Evolutionary conservation across 1,140 invertebrate genomes (phyloP), one percentile per base, ranked within the genome.

Genomic region (Anadara kagoshimensis): DNA sequence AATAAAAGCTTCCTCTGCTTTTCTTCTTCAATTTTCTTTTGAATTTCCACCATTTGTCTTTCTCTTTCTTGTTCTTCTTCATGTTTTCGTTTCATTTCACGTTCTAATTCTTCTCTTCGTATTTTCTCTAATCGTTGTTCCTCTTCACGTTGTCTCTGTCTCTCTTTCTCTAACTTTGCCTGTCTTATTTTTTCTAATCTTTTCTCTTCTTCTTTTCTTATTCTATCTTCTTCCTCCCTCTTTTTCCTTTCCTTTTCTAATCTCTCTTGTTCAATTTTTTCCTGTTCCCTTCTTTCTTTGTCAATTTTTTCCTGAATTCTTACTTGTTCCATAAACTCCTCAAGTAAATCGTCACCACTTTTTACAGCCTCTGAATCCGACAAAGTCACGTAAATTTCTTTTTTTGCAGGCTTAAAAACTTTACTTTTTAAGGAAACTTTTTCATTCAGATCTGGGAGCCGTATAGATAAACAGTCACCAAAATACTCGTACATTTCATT

Each of bases 291-390:
- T 18, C 73, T 73, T 59, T 79, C 75, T 51, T 69, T 79, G 12
- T 82, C 72, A 29, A 77, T 26, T 53, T 80, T 67, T 69, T 80
- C 78, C 36, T 77, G 81, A 62, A 78, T 73, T 24, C 76, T 67
- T 14, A 81, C 78, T 56, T 79, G 70, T 29, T 84, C 79, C 77
- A 84, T 81, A 43, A 89, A 82, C 36, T 84, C 77, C 53, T 83
- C 83, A 43, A 88, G 73, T 11, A 89, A 70, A 65, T 87, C 82
- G 59, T 89, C 87, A 3, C 87, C 88, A 64, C 74, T 83, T 75
- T 85, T 83, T n/a, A 67, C 26, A 29, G 73, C 69, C 22, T 87
- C 84, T 1, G 75, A 57, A 62, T 85, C 85, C 29, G 71, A 64
- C 16, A 83, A 78, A 43, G 64, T 81, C 3, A 85, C 61, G 26